Evolutionary conservation across 2,888 invertebrate genomes (phyloP), one percentile per base, ranked within the genome.

Genomic region (Thalpophila matura): DNA sequence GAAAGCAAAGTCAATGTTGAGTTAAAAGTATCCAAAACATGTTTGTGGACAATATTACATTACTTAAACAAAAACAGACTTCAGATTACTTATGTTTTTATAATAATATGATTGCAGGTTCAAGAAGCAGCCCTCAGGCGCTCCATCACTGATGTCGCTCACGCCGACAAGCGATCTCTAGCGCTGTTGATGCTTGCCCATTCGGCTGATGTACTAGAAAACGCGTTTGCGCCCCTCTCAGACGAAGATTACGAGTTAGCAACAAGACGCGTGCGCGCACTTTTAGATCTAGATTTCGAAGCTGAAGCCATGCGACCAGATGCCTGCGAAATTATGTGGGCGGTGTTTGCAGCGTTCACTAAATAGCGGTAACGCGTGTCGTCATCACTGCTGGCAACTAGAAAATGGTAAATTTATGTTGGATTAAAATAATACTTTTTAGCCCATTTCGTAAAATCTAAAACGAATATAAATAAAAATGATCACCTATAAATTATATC

Each of bases 201-300:
- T 91, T 99, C 99, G 7, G 99, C 99, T 53, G 99, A 99, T 93
- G 99, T 99, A 22, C 96, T 99, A 57, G 99, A 99, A 95, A 99
- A 99, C 93, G 99, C 99, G 54, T 99, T 99, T 93, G 99, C 99
- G 20, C 99, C 99, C 2, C 96, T 99, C 10, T 98, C 98, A 51
- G 99, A 99, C 84, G 99, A 99, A 86, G 99, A 99, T 93, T 99
- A 99, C 89, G 99, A 99, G 94, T 95, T 99, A 81, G 99, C 99
- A 65, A 99, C 99, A 97, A 98, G 99, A 86, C 97, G 99, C 86
- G 99, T 99, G 49, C 96, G 99, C 79, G 98, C 99, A 84, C 96
- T 99, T 47, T 96, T 99, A 80, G 99, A 99, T 91, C 96, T 99
- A 82, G 99, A 99, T 95, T 98, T 99, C 92, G 99, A 99, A 92